Evolutionary conservation across 2,113 vertebrate genomes (phyloP).

Genomic region (Tenebrosternarchus preto): DNA sequence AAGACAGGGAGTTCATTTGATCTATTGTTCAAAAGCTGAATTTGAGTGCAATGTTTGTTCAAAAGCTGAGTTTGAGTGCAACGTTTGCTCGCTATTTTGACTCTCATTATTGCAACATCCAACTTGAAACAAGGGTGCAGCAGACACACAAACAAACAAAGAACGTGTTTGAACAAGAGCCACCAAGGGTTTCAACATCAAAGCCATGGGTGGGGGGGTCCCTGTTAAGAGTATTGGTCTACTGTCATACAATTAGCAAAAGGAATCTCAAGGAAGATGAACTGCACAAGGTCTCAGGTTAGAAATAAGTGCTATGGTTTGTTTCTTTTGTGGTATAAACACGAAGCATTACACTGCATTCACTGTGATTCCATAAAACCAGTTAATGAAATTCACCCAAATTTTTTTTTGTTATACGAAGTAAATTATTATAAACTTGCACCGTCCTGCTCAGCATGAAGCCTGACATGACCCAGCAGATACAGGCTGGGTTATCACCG

Average conservation of each 20-base stretch:
- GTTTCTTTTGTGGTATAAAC: constrained; percentile 11
- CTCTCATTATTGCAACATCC: constrained; percentile 28
- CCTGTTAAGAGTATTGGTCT: constrained; percentile 26
- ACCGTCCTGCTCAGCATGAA: too few species aligned
- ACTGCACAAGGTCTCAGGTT: constrained; percentile 4
- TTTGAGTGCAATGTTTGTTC: constrained; percentile 25
- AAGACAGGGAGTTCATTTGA: constrained; percentile 38
- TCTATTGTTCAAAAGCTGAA: constrained; percentile 31
- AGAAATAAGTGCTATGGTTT: neutral
- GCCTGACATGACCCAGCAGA: too few species aligned
- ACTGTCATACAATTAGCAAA: constrained; percentile 26
- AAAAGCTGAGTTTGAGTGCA: constrained; percentile 11
- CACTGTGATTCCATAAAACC: neutral
- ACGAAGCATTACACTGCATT: neutral
- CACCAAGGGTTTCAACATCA: constrained; percentile 41
- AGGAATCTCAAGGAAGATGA: constrained; percentile 10
- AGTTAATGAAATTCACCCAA: neutral
- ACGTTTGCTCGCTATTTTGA: constrained; percentile 43
- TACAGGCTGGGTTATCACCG: too few species aligned
- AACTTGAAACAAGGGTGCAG: constrained; percentile 19
- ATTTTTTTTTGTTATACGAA: too few species aligned
- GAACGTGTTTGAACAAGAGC: constrained; percentile 36
- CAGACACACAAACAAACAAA: constrained; percentile 28
- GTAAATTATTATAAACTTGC: neutral
- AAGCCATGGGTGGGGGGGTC: constrained; percentile 11